Evolutionary conservation across 2,888 invertebrate genomes (phyloP).

Genomic region (Cheilosia pagana): DNA sequence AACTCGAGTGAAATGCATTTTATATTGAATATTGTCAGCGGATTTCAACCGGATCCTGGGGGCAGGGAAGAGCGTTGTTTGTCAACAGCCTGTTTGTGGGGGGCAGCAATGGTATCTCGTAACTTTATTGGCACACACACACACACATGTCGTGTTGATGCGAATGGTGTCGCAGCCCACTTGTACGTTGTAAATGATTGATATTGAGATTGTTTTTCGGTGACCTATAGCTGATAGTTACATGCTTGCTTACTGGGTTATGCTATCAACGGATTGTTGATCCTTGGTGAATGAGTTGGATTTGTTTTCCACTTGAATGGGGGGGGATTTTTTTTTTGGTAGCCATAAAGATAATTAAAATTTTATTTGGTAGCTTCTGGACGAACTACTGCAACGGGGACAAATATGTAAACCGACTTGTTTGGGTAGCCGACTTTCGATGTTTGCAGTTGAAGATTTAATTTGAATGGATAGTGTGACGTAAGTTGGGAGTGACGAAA

Average conservation of each 20-base stretch:
- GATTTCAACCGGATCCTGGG: not conserved
- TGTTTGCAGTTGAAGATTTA: slow-evolving; percentile 26
- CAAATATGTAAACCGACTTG: not conserved
- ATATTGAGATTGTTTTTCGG: slow-evolving; percentile 57
- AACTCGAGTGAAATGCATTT: slow-evolving; percentile 55
- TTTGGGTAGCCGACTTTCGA: slow-evolving; percentile 51
- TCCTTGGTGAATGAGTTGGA: slow-evolving; percentile 21
- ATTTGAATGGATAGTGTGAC: not conserved
- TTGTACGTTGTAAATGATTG: slow-evolving; percentile 59
- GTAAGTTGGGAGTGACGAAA: not conserved
- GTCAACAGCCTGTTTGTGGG: slow-evolving; percentile 5
- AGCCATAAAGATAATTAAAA: slow-evolving; percentile 17
- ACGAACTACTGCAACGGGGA: slow-evolving; percentile 22
- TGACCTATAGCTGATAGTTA: slow-evolving; percentile 49
- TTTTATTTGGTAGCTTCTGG: slow-evolving; percentile 21
- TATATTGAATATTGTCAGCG: slow-evolving; percentile 5
- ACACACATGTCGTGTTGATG: slow-evolving; percentile 21
- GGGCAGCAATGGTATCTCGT: not conserved
- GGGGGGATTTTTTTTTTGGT: not conserved
- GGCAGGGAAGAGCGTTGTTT: not conserved
- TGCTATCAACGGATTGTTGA: slow-evolving; percentile 7
- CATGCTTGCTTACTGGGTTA: not conserved
- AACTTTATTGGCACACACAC: slow-evolving; percentile 33
- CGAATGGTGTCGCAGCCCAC: not conserved
- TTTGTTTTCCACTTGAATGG: slow-evolving; percentile 16